Percentiles rank a stretch among this genome's conserved stretches.
Conservation (phyloP, 2,888 invertebrate genomes). For the Kuschelorhynchus macadamiae region DNA sequence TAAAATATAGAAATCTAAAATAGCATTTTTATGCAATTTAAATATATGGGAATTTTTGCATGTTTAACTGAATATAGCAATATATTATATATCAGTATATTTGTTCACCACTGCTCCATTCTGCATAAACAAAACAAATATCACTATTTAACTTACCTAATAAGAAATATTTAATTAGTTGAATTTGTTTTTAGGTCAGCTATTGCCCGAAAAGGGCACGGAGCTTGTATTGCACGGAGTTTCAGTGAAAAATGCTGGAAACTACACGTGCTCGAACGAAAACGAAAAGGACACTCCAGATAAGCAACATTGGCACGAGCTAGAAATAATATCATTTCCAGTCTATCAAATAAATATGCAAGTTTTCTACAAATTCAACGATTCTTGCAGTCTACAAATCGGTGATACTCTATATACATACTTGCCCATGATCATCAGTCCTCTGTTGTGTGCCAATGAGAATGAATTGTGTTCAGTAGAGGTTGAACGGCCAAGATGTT, state of each 20-base stretch:
- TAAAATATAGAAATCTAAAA: too few relatives aligned
- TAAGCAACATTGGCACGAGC: conserved; percentile 59
- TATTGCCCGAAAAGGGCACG: conserved; percentile 56
- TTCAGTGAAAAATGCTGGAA: conserved; percentile 63
- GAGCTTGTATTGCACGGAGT: conserved; percentile 61
- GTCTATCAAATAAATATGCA: conserved; percentile 61
- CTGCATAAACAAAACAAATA: too few relatives aligned
- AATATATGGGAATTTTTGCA: too few relatives aligned
- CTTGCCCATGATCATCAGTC: conserved; percentile 62
- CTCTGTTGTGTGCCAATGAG: conserved; percentile 62
- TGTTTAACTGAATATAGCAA: too few relatives aligned
- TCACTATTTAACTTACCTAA: too few relatives aligned
- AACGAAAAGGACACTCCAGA: conserved; percentile 48
- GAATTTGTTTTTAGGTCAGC: conserved; percentile 45
- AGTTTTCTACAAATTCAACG: conserved; percentile 61
- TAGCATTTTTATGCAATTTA: too few relatives aligned
- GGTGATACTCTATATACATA: conserved; percentile 62
- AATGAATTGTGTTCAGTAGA: conserved; percentile 62
- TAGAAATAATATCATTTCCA: conserved; percentile 64
- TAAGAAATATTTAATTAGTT: too few relatives aligned
- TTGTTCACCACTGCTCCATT: too few relatives aligned
- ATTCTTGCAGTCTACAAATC: conserved; percentile 60
- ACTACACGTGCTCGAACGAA: conserved; percentile 64
- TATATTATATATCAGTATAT: too few relatives aligned
- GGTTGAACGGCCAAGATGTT: conserved; percentile 62